A percentile compares a stretch with the other conserved stretches of the same genome.
Conservation (phyloP, 2,888 invertebrate genomes). For the Lymantria dispar region DNA sequence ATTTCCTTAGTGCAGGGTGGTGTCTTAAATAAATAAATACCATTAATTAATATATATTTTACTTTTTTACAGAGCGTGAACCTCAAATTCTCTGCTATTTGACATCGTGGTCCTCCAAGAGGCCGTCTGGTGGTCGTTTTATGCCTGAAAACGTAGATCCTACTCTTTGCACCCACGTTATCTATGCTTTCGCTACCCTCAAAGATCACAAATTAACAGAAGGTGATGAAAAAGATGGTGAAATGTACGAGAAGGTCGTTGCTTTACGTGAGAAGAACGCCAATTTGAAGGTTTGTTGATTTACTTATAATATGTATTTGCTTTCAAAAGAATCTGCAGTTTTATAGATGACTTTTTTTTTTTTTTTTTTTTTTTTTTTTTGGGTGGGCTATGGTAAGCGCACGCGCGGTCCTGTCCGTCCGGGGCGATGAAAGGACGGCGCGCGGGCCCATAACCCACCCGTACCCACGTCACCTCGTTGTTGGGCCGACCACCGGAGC, state of each 20-base stretch:
- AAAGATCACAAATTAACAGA: slow-evolving; percentile 92
- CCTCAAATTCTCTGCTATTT: slow-evolving; percentile 96
- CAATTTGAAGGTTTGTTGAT: slow-evolving; percentile 86
- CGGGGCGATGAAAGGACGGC: no score
- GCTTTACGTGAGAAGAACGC: slow-evolving; percentile 94
- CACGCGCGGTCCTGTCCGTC: no score
- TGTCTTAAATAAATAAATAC: no score
- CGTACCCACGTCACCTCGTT: no score
- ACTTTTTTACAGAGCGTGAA: slow-evolving; percentile 84
- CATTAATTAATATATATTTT: slow-evolving; percentile 4
- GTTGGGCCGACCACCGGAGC: no score
- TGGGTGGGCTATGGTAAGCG: no score
- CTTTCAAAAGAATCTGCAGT: no score
- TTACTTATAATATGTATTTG: neutral
- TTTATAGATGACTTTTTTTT: no score
- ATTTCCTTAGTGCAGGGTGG: no score
- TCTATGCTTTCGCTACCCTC: slow-evolving; percentile 96
- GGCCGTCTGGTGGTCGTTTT: slow-evolving; percentile 94
- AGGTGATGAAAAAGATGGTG: slow-evolving; percentile 90
- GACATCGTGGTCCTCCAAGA: slow-evolving; percentile 97
- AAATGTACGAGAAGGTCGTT: slow-evolving; percentile 93
- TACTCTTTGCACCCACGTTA: slow-evolving; percentile 95
- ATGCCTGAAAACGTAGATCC: slow-evolving; percentile 94
- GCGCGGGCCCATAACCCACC: no score
- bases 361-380: no score